Conservation (phyloP, 2,797 vertebrate species). For the Semotilus atromaculatus region DNA sequence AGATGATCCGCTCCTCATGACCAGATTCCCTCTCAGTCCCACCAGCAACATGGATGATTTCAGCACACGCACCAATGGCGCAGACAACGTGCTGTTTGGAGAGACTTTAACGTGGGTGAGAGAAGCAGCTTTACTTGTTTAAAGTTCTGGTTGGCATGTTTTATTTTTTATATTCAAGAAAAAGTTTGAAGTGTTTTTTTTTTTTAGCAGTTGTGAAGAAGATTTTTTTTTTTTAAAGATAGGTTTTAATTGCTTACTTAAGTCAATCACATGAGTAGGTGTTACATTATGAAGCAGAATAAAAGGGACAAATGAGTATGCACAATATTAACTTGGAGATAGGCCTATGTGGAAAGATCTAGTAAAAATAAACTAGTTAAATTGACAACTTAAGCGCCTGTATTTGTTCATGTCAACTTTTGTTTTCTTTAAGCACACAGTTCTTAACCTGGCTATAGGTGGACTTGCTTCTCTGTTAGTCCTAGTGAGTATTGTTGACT, state of each 20-base stretch:
- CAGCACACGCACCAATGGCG: slow-evolving; percentile 76
- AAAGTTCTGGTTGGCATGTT: background rate
- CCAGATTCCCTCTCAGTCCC: slow-evolving; percentile 35
- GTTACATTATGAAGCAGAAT: background rate
- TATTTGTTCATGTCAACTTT: slow-evolving; percentile 7
- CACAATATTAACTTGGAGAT: background rate
- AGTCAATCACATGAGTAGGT: background rate
- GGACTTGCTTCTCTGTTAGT: slow-evolving; percentile 81
- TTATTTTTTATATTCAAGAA: background rate
- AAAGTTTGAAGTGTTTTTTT: background rate
- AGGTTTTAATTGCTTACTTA: background rate
- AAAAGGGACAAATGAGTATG: background rate
- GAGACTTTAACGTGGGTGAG: slow-evolving; percentile 81
- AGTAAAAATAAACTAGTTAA: background rate
- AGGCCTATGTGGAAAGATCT: background rate
- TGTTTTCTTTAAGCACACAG: slow-evolving; percentile 79
- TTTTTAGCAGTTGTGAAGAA: background rate
- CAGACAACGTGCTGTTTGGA: slow-evolving; percentile 80
- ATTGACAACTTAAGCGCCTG: background rate
- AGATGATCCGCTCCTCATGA: slow-evolving; percentile 57
- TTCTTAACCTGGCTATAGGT: slow-evolving; percentile 84
- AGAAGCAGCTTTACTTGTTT: background rate
- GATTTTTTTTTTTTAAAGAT: background rate
- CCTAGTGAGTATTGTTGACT: slow-evolving; percentile 77
- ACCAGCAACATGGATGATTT: slow-evolving; percentile 77